Base-by-base conservation (phyloP, 2,113 vertebrate species). In the Siniperca chuatsi region DNA sequence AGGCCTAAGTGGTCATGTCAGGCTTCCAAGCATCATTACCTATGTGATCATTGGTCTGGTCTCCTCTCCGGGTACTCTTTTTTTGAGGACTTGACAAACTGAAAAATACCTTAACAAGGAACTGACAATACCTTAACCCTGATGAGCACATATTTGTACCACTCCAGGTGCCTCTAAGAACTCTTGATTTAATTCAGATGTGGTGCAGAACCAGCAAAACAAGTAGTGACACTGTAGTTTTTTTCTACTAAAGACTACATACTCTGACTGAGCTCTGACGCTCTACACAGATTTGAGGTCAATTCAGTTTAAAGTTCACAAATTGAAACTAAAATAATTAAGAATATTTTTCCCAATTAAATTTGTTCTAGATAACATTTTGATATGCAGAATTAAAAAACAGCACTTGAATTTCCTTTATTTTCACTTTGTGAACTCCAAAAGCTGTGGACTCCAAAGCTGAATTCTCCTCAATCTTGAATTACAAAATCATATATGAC, bases 111-210 rank as follows among this genome's bases (percentile, higher is more conserved):
- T 93, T 93, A 92, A 94, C 91, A 85, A 90, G 87, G 88, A 94
- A 90, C 90, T 95, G 92, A 93, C 78, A 87, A 78, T 76, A 91
- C 87, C 90, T 93, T 94, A 92, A 94, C 91, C 92, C 91, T 87
- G 90, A 93, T 94, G 94, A 95, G 94, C 94, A 95, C 93, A 95
- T 94, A 92, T 94, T 94, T 94, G 91, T 94, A 94, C 92, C 90
- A 94, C 93, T 93, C 82, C 91, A 92, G 93, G 94, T 95, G 94
- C 93, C 93, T 94, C 92, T 91, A 92, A 94, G 89, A 93, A 94
- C 90, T 93, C 76, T 93, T 92, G 90, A 93, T 92, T 90, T 91
- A 71, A 91, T 92, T 92, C 89, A 91, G 92, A 93, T 50, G 90
- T 93, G 93, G 91, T 94, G 90, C 92, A 93, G 92, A 94, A 94